phyloP scores from a whole-genome alignment of 2,797 vertebrate genomes.

The Amblyopsis hoosieri region DNA sequence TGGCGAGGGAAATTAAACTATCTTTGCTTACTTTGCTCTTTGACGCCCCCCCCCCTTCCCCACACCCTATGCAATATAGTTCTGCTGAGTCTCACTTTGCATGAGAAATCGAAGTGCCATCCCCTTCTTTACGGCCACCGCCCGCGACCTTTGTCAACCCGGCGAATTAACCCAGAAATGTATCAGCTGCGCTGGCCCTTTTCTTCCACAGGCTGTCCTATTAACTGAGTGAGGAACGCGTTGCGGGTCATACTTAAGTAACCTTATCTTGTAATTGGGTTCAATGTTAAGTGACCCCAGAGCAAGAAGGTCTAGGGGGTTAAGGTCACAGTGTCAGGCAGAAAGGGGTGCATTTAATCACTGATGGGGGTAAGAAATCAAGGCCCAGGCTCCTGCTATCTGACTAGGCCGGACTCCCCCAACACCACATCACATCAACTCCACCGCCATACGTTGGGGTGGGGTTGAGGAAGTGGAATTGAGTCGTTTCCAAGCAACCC shows the following conservation, averaged over 20 bases:
- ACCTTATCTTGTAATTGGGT: conserved; percentile 88
- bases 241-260: conserved; percentile 78
- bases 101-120: conserved; percentile 76
- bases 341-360: conserved; percentile 80
- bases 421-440: conserved; percentile 38
- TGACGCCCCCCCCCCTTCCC: conserved; percentile 29
- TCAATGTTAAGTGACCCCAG: conserved; percentile 85
- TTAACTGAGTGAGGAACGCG: conserved; percentile 77
- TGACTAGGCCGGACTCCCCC: conserved; percentile 45
- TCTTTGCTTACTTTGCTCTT: conserved; percentile 64
- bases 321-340: conserved; percentile 79
- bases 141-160: conserved; percentile 78
- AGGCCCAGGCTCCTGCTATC: conserved; percentile 67
- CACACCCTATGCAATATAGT: conserved; percentile 38
- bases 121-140: conserved; percentile 76
- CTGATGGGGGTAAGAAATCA: conserved; percentile 78
- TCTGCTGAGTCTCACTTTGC: conserved; percentile 80
- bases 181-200: conserved; percentile 78
- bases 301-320: conserved; percentile 70
- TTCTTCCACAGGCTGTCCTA: conserved; percentile 72
- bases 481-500: conserved; percentile 75
- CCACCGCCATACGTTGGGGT: conserved; percentile 34
- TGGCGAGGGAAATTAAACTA: conserved; percentile 42
- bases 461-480: conserved; percentile 39
- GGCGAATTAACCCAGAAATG: conserved; percentile 76